Evolutionary conservation across 2,113 vertebrate species (phyloP).

Genomic region (Herpailurus yagouaroundi): DNA sequence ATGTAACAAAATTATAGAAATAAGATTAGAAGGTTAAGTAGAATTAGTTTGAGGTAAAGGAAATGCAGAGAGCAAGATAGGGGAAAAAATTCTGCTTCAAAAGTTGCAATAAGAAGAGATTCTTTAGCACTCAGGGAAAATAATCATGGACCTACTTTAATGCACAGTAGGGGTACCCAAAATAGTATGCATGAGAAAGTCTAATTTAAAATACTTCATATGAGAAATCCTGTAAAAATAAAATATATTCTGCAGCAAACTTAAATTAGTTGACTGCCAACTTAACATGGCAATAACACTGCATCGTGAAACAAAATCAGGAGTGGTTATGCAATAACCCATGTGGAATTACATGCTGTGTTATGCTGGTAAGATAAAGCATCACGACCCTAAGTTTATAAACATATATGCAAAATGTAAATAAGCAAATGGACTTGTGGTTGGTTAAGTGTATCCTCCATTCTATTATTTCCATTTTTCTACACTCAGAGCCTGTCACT

Average conservation of each 20-base stretch:
- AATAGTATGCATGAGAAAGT: constrained; percentile 20
- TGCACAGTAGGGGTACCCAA: neutral
- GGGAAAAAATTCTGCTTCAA: neutral
- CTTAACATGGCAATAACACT: neutral
- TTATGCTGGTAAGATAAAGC: constrained; percentile 41
- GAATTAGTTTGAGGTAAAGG: neutral
- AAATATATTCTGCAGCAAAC: constrained; percentile 32
- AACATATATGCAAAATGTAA: neutral
- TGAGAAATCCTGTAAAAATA: neutral
- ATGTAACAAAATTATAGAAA: neutral
- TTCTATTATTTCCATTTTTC: constrained; percentile 32
- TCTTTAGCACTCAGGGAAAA: neutral
- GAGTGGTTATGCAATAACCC: neutral
- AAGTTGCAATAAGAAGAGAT: neutral
- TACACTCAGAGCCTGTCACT: neutral
- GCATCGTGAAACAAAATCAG: neutral
- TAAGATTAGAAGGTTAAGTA: neutral
- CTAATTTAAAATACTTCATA: constrained; percentile 50
- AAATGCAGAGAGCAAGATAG: neutral
- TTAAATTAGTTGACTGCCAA: neutral
- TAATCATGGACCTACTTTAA: neutral
- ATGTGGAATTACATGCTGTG: neutral
- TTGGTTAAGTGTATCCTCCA: neutral
- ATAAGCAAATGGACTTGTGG: neutral
- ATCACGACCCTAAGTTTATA: neutral